Base-by-base conservation (phyloP, 2,888 invertebrate genomes). In the Tillus elongatus region DNA sequence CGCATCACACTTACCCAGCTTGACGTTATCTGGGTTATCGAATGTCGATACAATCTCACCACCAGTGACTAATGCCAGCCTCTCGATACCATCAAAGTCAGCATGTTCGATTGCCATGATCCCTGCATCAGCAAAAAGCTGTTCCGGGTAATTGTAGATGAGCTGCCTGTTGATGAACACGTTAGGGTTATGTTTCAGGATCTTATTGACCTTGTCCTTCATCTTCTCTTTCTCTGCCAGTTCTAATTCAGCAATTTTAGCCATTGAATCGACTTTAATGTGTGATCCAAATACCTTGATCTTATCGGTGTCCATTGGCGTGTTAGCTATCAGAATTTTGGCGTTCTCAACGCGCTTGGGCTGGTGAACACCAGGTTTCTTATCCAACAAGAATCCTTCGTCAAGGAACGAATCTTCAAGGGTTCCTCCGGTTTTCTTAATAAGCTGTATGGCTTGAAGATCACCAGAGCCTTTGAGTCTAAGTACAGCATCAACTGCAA, bases 31-130 rank as follows among this genome's bases (percentile, higher is more conserved):
- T 0, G 97, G 97, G 44, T 85, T 77, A 58, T 97, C 97, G 61
- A 98, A 99, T 1, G 98, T 99, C 10, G 97, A 98, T 1, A 88
- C 92, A 53, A 98, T 98, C 70, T 98, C 98, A 41, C 93, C 97
- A 36, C 93, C 41, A 44, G 96, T 92, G 9, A 98, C 98, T 13
- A 97, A 75, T 14, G 97, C 96, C 40, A 99, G 71, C 43, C 97
- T 77, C 65, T 99, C 97, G 55, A 99, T 95, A 35, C 98, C 98
- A 64, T 98, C 97, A 62, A 99, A 99, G 65, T 99, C 98, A 2
- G 98, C 98, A 64, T 99, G 98, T 61, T 99, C 98, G 51, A 99
- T 98, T 1, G 98, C 96, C 97, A 98, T 98, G 4, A 97, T 79
- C 32, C 90, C 88, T 30, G 92, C 90, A 70, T 99, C 98, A 26